Base-by-base conservation (phyloP, 2,888 invertebrate genomes). In the Drosophila anceps region DNA sequence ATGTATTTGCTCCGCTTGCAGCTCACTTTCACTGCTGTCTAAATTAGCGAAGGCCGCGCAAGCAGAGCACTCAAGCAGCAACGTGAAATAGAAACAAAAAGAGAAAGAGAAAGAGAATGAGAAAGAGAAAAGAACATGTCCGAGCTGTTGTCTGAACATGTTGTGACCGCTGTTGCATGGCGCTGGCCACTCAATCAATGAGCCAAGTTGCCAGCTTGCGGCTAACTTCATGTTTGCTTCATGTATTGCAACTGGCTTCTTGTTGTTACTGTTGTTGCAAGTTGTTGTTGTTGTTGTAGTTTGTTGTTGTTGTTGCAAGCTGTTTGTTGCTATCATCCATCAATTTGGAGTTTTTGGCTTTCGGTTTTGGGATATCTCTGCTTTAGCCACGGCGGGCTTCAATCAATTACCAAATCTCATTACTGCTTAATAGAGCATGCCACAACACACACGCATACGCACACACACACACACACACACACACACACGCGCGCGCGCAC, bases 331-430 rank as follows among this genome's bases (percentile, higher is more conserved):
- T 67, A 84, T 84, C 69, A 84, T 84, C 84, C 79, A 85, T 87
- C 85, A 87, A 76, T 64, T 68, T 72, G 43, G 74, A 70, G 76
- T 74, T 72, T 76, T 63, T 67, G 66, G 73, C 63, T 77, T 71
- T 66, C 50, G 69, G 57, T 51, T 53, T 69, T 46, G 69, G 51
- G 20, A 43, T 50, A 29, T 54, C 48, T 67, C 76, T 57, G 70
- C 61, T 64, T 71, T 61, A 68, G 66, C 60, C 70, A 67, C 62
- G 48, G 46, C 57, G 54, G 69, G 69, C 73, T 81, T 79, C 77
- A 89, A 86, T 89, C 89, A 86, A 86, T 89, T 89, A 84, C 88
- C 88, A 81, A 89, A 89, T 81, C 89, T 84, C 85, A 89, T 86
- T 87, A 89, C 82, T 58, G 77, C 76, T 89, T 89, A 89, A 87